Base-by-base conservation (phyloP, 2,888 invertebrate genomes). In the Eupithecia inturbata region DNA sequence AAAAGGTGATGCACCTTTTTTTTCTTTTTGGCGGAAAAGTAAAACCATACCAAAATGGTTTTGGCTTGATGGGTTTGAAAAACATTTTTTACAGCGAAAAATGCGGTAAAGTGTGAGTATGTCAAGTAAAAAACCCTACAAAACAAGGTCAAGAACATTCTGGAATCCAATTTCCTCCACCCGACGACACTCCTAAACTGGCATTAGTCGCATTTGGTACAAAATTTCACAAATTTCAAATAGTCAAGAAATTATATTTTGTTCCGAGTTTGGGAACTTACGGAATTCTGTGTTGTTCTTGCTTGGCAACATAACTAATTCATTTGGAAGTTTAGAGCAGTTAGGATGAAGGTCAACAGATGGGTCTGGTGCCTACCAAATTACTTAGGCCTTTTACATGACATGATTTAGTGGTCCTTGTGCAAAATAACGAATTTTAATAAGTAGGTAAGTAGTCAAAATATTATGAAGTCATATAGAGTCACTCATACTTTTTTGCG, bases 151-250 rank as follows among this genome's bases (percentile, higher is more conserved):
- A 70, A 63, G 41, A 26, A 67, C 33, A 28, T 28, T 57, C 39
- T 49, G 49, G 57, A 70, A 72, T 70, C 67, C 64, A 75, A 75
- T 75, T 75, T 66, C 33, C 71, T 66, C 70, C 19, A n/a, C 49
- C 63, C 53, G 67, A 41, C 53, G 67, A 41, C 41, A 60, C 45
- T 64, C 67, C 60, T 62, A 67, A 71, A 39, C 67, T 31, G 45
- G 22, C 70, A 72, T 75, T 75, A 71, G 14, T 19, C 70, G 36
- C 72, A 72, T 69, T 75, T 63, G 75, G 36, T 63, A 31, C 67
- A 64, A 66, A 69, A 73, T 67, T 71, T 67, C 71, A 60, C 26
- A 71, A 74, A 64, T 74, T 71, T 57, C 68, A 69, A 74, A 74
- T 71, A 71, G 68, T 36, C 71, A 41, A 60, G 41, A 63, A 49